Conservation (phyloP, 2,888 invertebrate genomes). For the Drosophila lacicola region DNA sequence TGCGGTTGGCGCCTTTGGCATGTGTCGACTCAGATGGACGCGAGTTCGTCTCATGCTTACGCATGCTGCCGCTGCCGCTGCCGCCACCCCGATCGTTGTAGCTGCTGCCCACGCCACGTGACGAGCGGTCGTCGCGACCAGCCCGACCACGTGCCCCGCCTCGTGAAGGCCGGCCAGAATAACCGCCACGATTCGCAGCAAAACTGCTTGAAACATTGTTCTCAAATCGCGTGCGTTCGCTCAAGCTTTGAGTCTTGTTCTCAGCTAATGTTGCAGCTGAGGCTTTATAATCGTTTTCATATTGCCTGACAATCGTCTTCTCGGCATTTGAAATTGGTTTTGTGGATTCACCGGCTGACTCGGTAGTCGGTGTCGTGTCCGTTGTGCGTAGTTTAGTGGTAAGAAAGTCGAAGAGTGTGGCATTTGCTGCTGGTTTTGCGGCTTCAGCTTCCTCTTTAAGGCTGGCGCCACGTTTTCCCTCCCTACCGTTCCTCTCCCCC, state of each 20-base stretch:
- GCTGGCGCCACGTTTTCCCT: conserved; percentile 77
- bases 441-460: conserved; percentile 87
- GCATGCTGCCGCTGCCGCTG: conserved; percentile 20
- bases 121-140: conserved; percentile 45
- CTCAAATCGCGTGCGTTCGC: conserved; percentile 81
- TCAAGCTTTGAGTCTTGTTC: conserved; percentile 33
- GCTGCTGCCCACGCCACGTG: conserved; percentile 30
- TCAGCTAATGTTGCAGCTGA: conserved; percentile 13
- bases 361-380: conserved; percentile 24
- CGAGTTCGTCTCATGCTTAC: conserved; percentile 22
- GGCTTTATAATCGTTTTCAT: conserved; percentile 38
- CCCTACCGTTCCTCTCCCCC: conserved; percentile 52
- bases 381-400: conserved; percentile 89
- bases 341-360: conserved; percentile 9
- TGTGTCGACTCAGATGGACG: conserved; percentile 33
- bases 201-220: conserved; percentile 85
- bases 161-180: conserved; percentile 31
- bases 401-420: conserved; percentile 92
- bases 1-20: conserved; percentile 35
- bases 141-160: conserved; percentile 50
- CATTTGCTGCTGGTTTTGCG: conserved; percentile 91
- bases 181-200: conserved; percentile 77
- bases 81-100: conserved; percentile 30
- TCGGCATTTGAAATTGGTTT: conserved; percentile 41
- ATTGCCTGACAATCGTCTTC: conserved; percentile 35